phyloP scores from a whole-genome alignment of 2,113 vertebrate species.

The Rhineura floridana region DNA sequence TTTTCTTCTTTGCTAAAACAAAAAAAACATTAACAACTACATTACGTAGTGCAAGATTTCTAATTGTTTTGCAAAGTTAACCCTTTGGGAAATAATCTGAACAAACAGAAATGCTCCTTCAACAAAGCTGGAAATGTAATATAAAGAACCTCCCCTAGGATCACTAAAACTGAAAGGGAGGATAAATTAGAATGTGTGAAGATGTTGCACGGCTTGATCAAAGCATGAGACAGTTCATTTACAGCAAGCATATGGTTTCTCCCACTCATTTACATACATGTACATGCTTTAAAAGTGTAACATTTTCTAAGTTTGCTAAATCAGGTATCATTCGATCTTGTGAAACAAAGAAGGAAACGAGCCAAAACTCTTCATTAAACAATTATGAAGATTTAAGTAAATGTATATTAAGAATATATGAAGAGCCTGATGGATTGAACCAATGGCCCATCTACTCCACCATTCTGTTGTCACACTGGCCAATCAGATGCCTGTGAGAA shows the following conservation, averaged over 20 bases:
- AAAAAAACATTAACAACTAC: neutral
- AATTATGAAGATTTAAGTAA: neutral
- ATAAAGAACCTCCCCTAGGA: neutral
- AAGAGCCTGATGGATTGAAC: too few species aligned
- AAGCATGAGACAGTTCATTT: neutral
- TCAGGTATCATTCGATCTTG: too few species aligned
- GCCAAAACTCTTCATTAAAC: neutral
- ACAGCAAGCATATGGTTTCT: neutral
- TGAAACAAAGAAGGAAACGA: neutral
- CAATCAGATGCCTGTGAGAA: too few species aligned
- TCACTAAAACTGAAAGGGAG: neutral
- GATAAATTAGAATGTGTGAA: neutral
- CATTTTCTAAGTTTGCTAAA: too few species aligned
- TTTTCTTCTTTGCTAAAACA: neutral
- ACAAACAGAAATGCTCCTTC: too few species aligned
- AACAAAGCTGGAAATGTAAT: neutral
- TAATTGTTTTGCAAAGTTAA: neutral
- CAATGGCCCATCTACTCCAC: too few species aligned
- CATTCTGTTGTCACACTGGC: too few species aligned
- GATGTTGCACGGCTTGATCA: neutral
- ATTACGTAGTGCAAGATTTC: neutral
- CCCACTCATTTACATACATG: neutral
- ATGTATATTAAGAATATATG: too few species aligned
- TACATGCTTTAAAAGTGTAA: neutral
- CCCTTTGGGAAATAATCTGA: neutral